Base-by-base conservation (phyloP, 2,888 invertebrate species). In the Spilarctia lutea region DNA sequence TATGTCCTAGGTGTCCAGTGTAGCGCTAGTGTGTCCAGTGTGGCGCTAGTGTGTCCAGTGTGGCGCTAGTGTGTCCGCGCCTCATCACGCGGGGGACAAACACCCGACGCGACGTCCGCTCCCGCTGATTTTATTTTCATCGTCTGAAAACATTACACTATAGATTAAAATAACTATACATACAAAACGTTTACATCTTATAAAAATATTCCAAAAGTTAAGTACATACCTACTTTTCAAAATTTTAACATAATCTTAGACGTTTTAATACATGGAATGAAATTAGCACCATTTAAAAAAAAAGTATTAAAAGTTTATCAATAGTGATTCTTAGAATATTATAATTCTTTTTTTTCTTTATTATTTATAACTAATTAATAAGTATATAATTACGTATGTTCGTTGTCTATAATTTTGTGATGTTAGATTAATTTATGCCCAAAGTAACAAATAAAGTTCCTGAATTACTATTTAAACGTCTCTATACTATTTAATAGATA, bases 51-150 rank as follows among this genome's bases (percentile, higher is more conserved):
- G 69, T 56, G 6, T 27, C 7, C 13, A 65, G 74, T 76, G 71
- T 74, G 74, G 75, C 69, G 33, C 88, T 93, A 95, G 83, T 93
- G 94, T 20, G 91, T 91, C 76, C 94, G 91, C 83, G 93, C 89
- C 84, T 91, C 94, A 90, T 97, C 97, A 96, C 94, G 96, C 96
- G 92, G 97, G 96, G 91, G 97, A 97, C 82, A 97, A 94, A 93
- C 97, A 97, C 88, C 97, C 97, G 96, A 97, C 96, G 94, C 96
- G 96, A 95, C 96, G 96, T 90, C 96, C 95, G 91, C 89, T 85
- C 82, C 94, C 92, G 90, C 96, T 94, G 93, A 91, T 93, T 95
- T 96, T 96, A 93, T 96, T 96, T 92, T 97, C 97, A 96, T 94
- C 94, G 90, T 94, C 96, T 95, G 93, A 77, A 84, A 89, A 83